These are phyloP conservation scores for Pyrochroa serraticornis DNA, from an alignment of 2,888 invertebrate species.

Conservation along the genomic window DNA sequence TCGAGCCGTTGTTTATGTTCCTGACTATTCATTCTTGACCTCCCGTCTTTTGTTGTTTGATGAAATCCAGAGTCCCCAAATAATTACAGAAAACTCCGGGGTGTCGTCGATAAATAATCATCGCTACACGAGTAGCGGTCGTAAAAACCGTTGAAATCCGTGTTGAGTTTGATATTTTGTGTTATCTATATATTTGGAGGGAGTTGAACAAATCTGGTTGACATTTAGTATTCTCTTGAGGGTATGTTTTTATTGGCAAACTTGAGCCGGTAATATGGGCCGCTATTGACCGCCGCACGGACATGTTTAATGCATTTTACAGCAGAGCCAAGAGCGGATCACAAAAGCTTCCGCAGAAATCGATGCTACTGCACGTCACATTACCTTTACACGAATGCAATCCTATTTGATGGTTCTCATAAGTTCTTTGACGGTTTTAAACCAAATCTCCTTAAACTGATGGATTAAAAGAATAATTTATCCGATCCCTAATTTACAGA, in stretches of 20 bases:
- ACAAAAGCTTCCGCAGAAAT: conserved; percentile 19
- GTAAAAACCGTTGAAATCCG: background rate
- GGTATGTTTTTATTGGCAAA: conserved; percentile 24
- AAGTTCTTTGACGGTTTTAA: conserved; percentile 5
- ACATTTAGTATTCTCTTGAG: conserved; percentile 22
- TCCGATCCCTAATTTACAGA: background rate
- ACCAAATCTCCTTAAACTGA: background rate
- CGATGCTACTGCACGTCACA: conserved; percentile 22
- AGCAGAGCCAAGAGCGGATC: conserved; percentile 15
- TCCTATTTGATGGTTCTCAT: conserved; percentile 16
- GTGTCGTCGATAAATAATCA: background rate
- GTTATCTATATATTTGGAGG: conserved; percentile 4
- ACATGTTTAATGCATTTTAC: conserved; percentile 31
- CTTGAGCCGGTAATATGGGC: conserved; percentile 18
- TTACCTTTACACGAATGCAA: conserved; percentile 16
- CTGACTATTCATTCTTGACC: background rate
- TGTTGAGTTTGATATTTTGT: conserved; percentile 11
- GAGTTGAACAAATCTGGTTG: conserved; percentile 18
- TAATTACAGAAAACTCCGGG: background rate
- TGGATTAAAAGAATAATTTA: conserved; percentile 15
- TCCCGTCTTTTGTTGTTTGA: conserved; percentile 1
- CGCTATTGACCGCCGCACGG: conserved; percentile 25
- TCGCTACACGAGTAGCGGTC: background rate
- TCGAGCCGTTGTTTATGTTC: conserved; percentile 9
- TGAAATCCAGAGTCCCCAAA: background rate